Conservation (phyloP, 2,797 vertebrate genomes). For the Hipposideros larvatus region DNA sequence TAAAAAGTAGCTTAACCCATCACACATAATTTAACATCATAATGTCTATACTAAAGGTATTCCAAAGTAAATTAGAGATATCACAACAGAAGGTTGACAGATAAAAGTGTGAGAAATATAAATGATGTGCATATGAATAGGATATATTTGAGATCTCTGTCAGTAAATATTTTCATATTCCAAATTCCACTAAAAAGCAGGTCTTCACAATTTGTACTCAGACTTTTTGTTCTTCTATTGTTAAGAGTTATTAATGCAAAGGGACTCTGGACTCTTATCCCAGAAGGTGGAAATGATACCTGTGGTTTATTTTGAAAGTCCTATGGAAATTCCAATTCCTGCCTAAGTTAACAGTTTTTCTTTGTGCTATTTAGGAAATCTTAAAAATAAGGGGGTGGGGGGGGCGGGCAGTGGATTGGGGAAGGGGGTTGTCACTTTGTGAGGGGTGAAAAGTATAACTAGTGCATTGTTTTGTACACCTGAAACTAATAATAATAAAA, state of each 20-base stretch:
- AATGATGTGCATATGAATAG: neutral
- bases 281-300: neutral
- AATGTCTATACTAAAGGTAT: neutral
- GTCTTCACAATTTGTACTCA: neutral
- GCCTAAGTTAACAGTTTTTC: neutral
- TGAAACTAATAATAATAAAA: neutral
- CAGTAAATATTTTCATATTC: neutral
- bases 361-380: neutral
- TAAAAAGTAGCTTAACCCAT: neutral
- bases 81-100: neutral
- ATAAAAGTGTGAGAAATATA: neutral
- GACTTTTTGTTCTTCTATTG: accelerated
- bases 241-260: neutral
- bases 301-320: neutral
- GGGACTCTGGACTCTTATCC: neutral
- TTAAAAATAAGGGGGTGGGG: neutral
- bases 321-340: conserved; percentile 8
- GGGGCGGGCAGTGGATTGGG: too few species aligned
- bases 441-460: too few species aligned
- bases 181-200: neutral
- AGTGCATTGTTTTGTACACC: too few species aligned
- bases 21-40: neutral
- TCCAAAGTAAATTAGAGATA: neutral
- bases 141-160: neutral
- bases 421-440: too few species aligned